Conservation (phyloP, 2,113 vertebrate genomes). For the Stigmatopora nigra region DNA sequence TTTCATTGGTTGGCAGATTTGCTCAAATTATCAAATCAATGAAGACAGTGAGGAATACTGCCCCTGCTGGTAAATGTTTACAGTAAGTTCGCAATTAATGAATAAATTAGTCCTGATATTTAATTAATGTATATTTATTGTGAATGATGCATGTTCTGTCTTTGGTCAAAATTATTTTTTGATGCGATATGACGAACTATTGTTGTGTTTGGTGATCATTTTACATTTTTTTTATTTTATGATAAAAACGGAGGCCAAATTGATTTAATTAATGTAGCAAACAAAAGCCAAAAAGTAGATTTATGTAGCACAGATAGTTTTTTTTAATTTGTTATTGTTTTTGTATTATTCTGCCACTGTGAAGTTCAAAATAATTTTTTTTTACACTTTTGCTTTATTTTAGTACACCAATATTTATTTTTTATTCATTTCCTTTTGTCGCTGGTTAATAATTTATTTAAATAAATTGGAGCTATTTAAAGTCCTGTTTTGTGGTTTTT, state of each 20-base stretch:
- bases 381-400: neutral
- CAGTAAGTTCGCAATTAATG: no score
- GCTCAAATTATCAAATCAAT: no score
- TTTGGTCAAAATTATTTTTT: neutral
- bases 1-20: no score
- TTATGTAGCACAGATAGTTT: neutral
- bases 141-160: slow-evolving; percentile 11
- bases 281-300: slow-evolving; percentile 1
- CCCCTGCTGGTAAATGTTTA: no score
- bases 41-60: no score
- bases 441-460: no score
- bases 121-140: neutral
- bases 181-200: neutral
- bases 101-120: no score
- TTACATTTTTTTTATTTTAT: neutral
- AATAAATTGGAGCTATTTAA: no score
- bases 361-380: neutral
- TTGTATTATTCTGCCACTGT: neutral
- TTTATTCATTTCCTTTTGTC: no score
- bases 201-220: slow-evolving; percentile 33
- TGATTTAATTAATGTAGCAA: neutral
- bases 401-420: no score
- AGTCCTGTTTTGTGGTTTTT: no score
- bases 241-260: neutral
- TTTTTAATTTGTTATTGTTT: neutral